Percentiles rank a stretch among this genome's conserved stretches.
Evolutionary conservation across 23 tunicate genomes (phyloP).

Genomic region (Trididemnum miniatum): DNA sequence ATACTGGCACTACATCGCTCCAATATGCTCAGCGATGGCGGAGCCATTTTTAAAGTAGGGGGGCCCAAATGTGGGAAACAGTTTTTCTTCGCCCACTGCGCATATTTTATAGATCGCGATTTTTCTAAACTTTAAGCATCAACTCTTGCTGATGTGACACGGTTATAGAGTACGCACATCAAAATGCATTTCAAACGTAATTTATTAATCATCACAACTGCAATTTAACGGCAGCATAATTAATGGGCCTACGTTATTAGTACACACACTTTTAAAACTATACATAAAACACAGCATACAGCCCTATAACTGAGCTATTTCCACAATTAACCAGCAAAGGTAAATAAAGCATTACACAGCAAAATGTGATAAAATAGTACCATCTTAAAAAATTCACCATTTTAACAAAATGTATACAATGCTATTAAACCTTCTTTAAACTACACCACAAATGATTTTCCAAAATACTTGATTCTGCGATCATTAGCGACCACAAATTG

Average conservation of each 20-base stretch:
- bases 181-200: not conserved
- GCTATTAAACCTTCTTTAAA: not conserved
- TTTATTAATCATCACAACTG: not conserved
- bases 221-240: not conserved
- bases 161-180: not conserved
- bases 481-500: not conserved
- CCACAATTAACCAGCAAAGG: not conserved
- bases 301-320: not conserved
- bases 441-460: not conserved
- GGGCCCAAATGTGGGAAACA: too few species aligned
- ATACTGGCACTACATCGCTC: too few species aligned
- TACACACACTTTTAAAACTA: not conserved
- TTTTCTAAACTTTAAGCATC: too few species aligned
- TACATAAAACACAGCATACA: not conserved
- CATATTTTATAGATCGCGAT: too few species aligned
- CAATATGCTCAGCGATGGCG: too few species aligned
- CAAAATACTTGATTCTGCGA: slow-evolving; percentile 8
- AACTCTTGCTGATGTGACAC: too few species aligned
- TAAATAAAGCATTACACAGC: not conserved
- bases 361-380: not conserved
- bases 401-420: not conserved
- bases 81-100: too few species aligned
- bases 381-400: not conserved
- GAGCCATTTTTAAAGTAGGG: too few species aligned
- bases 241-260: not conserved